Percentiles rank a stretch among this genome's conserved stretches.
Conservation (phyloP, 2,888 invertebrate genomes). For the Melinopterus prodromus region DNA sequence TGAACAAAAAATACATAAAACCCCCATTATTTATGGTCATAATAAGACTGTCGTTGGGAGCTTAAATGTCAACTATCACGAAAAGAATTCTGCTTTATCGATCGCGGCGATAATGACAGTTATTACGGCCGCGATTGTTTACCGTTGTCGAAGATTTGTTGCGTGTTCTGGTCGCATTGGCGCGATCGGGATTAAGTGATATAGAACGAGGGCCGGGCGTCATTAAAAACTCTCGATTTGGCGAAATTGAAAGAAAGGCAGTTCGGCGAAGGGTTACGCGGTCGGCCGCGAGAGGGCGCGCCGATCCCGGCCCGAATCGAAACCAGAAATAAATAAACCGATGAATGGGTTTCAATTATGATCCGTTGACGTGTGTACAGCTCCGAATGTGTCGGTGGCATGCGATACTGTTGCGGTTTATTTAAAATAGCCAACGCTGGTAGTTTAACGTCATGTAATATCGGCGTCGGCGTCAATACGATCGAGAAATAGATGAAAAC, state of each 20-base stretch:
- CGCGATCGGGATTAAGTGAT: not conserved
- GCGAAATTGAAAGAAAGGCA: not conserved
- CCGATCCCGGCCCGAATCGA: not conserved
- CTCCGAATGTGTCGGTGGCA: slow-evolving; percentile 7
- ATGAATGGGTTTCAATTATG: slow-evolving; percentile 29
- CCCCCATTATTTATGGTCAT: not conserved
- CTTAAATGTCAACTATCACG: not conserved
- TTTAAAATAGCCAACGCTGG: not conserved
- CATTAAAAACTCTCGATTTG: not conserved
- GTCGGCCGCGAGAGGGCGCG: not conserved
- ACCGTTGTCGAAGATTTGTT: not conserved
- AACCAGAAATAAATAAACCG: slow-evolving; percentile 19
- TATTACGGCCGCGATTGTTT: not conserved
- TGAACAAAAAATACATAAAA: not conserved
- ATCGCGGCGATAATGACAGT: not conserved
- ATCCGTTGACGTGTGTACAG: slow-evolving; percentile 20
- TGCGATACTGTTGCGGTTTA: slow-evolving; percentile 26
- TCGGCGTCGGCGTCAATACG: not conserved
- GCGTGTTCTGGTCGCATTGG: not conserved
- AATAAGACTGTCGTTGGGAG: not conserved
- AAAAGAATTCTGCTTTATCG: not conserved
- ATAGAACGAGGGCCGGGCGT: not conserved
- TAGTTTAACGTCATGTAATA: not conserved
- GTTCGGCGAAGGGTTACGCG: not conserved
- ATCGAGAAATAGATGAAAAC: no score